Conservation (phyloP, 30 jellyfish, hydroid and myxozoan genomes). For the Hydractinia symbiolongicarpus region DNA sequence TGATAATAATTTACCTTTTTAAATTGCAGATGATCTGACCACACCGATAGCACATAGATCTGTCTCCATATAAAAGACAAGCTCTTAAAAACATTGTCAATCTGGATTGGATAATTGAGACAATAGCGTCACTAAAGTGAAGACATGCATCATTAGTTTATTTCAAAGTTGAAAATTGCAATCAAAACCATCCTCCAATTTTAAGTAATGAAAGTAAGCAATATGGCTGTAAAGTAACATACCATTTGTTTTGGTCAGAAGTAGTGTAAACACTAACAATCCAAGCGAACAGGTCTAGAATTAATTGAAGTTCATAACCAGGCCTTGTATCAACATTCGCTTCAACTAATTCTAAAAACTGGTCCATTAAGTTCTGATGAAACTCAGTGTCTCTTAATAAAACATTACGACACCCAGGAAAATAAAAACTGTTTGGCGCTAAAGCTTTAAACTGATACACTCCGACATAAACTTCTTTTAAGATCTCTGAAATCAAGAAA, state of each 20-base stretch:
- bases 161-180: no score
- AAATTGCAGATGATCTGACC: no score
- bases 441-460: slow-evolving; percentile 16
- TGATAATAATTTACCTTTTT: no score
- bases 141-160: no score
- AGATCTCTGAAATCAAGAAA: slow-evolving; percentile 15
- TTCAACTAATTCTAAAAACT: slow-evolving; percentile 20
- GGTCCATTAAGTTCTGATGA: slow-evolving; percentile 15
- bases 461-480: slow-evolving; percentile 27
- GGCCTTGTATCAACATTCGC: slow-evolving; percentile 9
- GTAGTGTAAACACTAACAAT: slow-evolving; percentile 18
- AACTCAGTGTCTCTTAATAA: neutral
- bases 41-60: no score
- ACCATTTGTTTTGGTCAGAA: neutral
- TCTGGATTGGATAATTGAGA: no score
- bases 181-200: no score
- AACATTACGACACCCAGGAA: slow-evolving; percentile 25
- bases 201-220: no score
- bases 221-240: neutral
- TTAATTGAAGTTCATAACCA: slow-evolving; percentile 12
- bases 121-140: no score
- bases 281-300: slow-evolving; percentile 15
- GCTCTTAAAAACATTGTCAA: no score
- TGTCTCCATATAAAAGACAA: no score
- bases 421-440: neutral